Evolutionary conservation across 2,797 vertebrate genomes (phyloP), one percentile per base, ranked within the genome.

Genomic region (Pseudochirops corinnae): DNA sequence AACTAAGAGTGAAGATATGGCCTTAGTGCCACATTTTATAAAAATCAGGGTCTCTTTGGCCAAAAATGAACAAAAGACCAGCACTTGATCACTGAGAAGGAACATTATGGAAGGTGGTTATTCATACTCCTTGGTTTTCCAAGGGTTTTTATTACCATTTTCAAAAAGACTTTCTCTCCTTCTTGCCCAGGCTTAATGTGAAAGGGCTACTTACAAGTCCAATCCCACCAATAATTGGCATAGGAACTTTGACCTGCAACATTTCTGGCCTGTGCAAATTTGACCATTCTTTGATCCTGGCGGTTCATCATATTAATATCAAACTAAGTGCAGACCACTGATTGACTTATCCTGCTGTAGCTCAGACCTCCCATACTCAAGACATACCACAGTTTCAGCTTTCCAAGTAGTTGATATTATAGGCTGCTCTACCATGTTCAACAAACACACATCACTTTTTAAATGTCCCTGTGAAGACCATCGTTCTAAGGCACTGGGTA

Each of bases 71-170:
- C 0, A 39, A 95, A 24, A 92, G 67, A 93, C 7, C 46, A 82
- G 90, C 90, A 14, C 5, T 56, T 94, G 92, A 82, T 90, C 6
- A n/a, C 14, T n/a, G 56, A 93, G 94, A 31, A 92, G n/a, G n/a
- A 56, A 56, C 0, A 39, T 93, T 92, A 67, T 92, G 28, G 24
- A 94, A 95, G 21, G 92, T 94, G 46, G 52, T 92, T 92, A 62
- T 62, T 92, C 90, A 91, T 33, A 33, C 0, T 28, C 60, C 55
- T 92, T 95, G 92, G 90, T 94, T 96, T 96, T 93, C 92, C 31
- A 52, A 52, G 52, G 52, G 39, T 82, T 82, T 39, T 67, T n/a
- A 67, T 67, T 18, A 39, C 16, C n/a, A 74, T 29, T 82, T 46
- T 24, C 7, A 24, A 46, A 26, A 82, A 82, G 39, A 82, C 7